Conservation (phyloP, 1,140 invertebrate species). For the Lordiphosa clarofinis region DNA sequence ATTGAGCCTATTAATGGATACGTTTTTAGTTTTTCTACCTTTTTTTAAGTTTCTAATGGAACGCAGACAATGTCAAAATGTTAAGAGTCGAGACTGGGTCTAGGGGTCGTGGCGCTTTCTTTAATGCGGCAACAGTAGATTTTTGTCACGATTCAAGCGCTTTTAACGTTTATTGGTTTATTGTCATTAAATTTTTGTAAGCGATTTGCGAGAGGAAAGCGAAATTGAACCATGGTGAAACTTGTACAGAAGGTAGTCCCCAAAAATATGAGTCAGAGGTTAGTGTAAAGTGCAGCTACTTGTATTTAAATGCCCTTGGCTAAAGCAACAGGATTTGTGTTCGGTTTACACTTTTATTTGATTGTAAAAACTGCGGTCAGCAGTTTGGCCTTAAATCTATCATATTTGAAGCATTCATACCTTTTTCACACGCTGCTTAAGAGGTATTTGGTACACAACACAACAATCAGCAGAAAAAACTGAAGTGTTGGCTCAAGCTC, state of each 20-base stretch:
- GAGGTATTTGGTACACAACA: too few species aligned
- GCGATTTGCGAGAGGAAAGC: conserved; percentile 45
- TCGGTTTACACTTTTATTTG: too few species aligned
- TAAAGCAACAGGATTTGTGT: neutral
- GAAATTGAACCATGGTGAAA: conserved; percentile 37
- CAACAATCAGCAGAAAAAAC: too few species aligned
- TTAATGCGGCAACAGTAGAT: conserved; percentile 51
- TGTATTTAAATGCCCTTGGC: conserved; percentile 32
- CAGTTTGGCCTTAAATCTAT: too few species aligned
- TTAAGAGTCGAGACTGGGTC: conserved; percentile 44
- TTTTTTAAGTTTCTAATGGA: conserved; percentile 35
- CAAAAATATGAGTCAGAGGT: conserved; percentile 49
- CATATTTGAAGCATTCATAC: too few species aligned
- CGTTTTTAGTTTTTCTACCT: neutral
- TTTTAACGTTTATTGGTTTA: conserved; percentile 75
- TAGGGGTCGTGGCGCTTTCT: conserved; percentile 58
- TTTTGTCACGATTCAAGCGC: conserved; percentile 69
- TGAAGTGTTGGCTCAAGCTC: too few species aligned
- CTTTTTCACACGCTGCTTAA: too few species aligned
- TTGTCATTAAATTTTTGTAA: conserved; percentile 65
- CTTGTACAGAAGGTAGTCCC: conserved; percentile 12
- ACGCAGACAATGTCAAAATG: conserved; percentile 69
- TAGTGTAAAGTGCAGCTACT: conserved; percentile 40
- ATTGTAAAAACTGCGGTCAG: too few species aligned
- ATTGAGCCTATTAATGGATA: conserved; percentile 62